Evolutionary conservation across 2,888 invertebrate genomes (phyloP).

Genomic region (Myopa testacea): DNA sequence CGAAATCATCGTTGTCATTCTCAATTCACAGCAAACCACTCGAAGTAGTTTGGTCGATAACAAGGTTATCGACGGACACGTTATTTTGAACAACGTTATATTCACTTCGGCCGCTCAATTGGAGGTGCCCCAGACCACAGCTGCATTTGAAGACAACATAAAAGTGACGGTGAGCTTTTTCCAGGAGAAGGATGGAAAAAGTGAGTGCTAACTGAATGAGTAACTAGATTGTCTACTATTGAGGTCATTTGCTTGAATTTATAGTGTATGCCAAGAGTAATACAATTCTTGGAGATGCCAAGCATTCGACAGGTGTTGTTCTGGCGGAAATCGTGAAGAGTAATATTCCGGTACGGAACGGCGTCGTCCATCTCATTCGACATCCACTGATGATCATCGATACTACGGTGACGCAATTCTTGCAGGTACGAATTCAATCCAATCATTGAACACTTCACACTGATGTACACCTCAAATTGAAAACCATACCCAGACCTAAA

Average conservation of each 20-base stretch:
- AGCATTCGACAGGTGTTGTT: constrained; percentile 85
- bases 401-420: constrained; percentile 85
- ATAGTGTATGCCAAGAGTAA: constrained; percentile 86
- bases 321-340: constrained; percentile 88
- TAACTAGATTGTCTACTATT: not conserved
- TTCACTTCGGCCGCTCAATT: constrained; percentile 86
- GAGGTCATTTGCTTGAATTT: constrained; percentile 12
- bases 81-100: constrained; percentile 86
- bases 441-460: not conserved
- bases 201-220: constrained; percentile 68
- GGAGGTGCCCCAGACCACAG: constrained; percentile 80
- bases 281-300: constrained; percentile 81
- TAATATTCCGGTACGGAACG: constrained; percentile 92
- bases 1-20: too few relatives aligned
- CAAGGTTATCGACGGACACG: constrained; percentile 90
- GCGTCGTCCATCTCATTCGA: constrained; percentile 92
- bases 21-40: constrained; percentile 72
- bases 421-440: constrained; percentile 76
- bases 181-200: constrained; percentile 77
- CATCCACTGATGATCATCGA: constrained; percentile 92
- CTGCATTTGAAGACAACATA: constrained; percentile 85
- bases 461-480: not conserved
- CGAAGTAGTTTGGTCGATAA: constrained; percentile 82
- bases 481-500: not conserved
- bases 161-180: constrained; percentile 86